Conservation (phyloP, 2,888 invertebrate species). For the Agapostemon virescens region DNA sequence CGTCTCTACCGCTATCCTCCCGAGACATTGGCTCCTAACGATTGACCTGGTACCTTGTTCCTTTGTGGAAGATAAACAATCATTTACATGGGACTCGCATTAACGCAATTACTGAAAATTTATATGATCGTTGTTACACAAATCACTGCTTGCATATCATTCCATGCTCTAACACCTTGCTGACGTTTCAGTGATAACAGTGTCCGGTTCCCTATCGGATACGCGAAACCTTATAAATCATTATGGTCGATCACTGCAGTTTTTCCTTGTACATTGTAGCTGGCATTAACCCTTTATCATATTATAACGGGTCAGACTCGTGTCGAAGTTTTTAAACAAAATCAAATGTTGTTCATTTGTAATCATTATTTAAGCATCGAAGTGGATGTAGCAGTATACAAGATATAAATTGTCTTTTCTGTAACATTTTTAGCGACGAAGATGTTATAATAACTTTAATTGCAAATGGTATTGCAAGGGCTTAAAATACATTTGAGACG, state of each 20-base stretch:
- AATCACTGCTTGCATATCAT: background rate
- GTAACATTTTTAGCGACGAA: too few relatives aligned
- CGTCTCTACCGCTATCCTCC: constrained; percentile 53
- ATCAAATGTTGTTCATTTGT: too few relatives aligned
- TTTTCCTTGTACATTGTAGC: background rate
- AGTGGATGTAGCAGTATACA: too few relatives aligned
- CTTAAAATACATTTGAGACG: too few relatives aligned
- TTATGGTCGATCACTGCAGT: background rate
- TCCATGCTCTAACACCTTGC: background rate
- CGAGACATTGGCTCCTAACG: constrained; percentile 60
- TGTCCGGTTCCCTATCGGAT: background rate
- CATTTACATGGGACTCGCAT: constrained; percentile 49
- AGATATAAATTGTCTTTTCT: too few relatives aligned
- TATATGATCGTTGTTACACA: constrained; percentile 13
- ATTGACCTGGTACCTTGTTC: constrained; percentile 57
- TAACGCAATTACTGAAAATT: constrained; percentile 44
- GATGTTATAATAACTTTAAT: too few relatives aligned
- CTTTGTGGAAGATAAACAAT: constrained; percentile 52
- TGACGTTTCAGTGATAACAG: background rate
- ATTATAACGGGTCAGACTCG: too few relatives aligned
- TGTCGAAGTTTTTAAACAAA: too few relatives aligned
- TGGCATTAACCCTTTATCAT: too few relatives aligned
- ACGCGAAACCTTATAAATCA: background rate
- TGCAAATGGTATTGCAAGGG: too few relatives aligned
- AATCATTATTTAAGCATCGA: too few relatives aligned